Percentiles rank a stretch among this genome's conserved stretches.
phyloP scores from a whole-genome alignment of 2,797 vertebrate species.

The Cryptoprocta ferox region DNA sequence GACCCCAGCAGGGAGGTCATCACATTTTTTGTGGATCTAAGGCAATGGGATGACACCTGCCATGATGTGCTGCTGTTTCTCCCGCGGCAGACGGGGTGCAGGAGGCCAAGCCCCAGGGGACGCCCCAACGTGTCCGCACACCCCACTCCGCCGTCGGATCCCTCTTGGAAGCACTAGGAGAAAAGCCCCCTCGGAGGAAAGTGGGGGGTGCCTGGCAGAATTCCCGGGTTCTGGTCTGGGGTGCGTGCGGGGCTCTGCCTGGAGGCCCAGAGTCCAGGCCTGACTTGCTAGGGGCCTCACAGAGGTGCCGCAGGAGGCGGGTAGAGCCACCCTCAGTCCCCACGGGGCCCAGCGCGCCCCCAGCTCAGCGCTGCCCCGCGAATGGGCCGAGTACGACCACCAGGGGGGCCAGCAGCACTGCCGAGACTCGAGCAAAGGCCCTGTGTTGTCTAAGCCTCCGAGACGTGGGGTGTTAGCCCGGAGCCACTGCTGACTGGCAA shows the following conservation, averaged over 20 bases:
- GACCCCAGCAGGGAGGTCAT: rapidly evolving
- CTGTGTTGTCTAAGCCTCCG: rapidly evolving
- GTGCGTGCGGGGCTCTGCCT: too few species aligned
- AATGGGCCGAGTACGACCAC: neutral
- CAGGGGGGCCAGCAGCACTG: neutral
- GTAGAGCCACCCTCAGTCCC: rapidly evolving
- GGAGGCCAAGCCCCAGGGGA: too few species aligned
- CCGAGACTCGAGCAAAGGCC: neutral
- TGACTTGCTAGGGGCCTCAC: neutral
- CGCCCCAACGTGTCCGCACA: rapidly evolving
- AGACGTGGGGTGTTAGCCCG: rapidly evolving
- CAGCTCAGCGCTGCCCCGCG: rapidly evolving
- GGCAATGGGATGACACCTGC: too few species aligned
- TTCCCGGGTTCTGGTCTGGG: rapidly evolving
- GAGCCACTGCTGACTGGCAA: rapidly evolving
- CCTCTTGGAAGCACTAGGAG: neutral
- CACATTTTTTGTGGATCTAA: too few species aligned
- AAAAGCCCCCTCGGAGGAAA: neutral
- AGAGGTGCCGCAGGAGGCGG: too few species aligned
- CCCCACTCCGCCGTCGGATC: neutral
- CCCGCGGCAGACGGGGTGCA: neutral
- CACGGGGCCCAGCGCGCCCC: rapidly evolving
- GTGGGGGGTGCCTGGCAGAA: neutral
- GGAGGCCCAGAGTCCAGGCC: neutral
- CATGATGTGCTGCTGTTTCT: too few species aligned